Evolutionary conservation across 2,888 invertebrate species (phyloP).

Genomic region (Neoscelio sp.): DNA sequence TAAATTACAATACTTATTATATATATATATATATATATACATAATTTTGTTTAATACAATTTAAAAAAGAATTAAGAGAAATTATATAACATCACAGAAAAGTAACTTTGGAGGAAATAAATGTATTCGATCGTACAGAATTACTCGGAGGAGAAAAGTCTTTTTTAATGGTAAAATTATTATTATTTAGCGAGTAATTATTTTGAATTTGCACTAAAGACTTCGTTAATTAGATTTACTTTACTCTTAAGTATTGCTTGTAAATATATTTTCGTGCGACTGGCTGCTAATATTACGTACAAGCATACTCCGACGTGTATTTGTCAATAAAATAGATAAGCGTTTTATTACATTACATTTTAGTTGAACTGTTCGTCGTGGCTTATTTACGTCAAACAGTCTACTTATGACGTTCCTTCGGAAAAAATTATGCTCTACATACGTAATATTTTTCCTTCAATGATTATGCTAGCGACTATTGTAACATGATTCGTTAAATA

Average conservation of each 20-base stretch:
- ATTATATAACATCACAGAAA: too few species aligned
- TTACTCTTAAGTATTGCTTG: constrained; percentile 40
- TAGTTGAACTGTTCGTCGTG: constrained; percentile 14
- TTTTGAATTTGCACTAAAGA: too few species aligned
- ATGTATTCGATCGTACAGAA: too few species aligned
- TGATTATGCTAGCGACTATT: constrained; percentile 47
- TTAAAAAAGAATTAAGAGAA: too few species aligned
- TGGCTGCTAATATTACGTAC: constrained; percentile 39
- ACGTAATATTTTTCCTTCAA: constrained; percentile 27
- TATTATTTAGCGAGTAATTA: too few species aligned
- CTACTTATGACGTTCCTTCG: not conserved
- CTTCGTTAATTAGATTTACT: constrained; percentile 58
- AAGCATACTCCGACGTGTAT: constrained; percentile 47
- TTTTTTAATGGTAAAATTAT: too few species aligned
- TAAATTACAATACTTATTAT: too few species aligned
- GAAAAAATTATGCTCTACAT: constrained; percentile 19
- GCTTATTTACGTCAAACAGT: not conserved
- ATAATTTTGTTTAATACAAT: too few species aligned
- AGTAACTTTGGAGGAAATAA: too few species aligned
- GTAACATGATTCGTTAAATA: constrained; percentile 44
- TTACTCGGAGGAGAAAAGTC: too few species aligned
- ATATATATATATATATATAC: too few species aligned
- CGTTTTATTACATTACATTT: constrained; percentile 47
- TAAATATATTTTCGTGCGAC: constrained; percentile 28
- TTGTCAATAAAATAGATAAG: constrained; percentile 62